Evolutionary conservation across 2,797 vertebrate genomes (phyloP).

Genomic region (Labroides dimidiatus): DNA sequence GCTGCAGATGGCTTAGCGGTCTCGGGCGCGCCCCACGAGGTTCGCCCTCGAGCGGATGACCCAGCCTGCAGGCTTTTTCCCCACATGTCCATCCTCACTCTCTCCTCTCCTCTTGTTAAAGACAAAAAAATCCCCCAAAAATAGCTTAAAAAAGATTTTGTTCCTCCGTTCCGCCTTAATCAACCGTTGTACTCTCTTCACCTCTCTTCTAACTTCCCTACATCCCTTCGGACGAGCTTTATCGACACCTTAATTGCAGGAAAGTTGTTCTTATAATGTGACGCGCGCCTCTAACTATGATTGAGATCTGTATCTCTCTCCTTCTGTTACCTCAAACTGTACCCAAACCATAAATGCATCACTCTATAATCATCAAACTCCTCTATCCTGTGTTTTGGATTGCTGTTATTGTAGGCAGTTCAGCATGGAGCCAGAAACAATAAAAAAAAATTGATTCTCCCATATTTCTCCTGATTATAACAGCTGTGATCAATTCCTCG

Average conservation of each 20-base stretch:
- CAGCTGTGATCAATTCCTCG: constrained; percentile 73
- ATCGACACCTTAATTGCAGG: constrained; percentile 12
- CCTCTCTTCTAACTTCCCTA: too few species aligned
- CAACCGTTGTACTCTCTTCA: too few species aligned
- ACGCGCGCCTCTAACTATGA: constrained; percentile 7
- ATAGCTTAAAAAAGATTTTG: too few species aligned
- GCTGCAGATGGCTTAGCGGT: too few species aligned
- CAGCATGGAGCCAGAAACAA: constrained; percentile 22
- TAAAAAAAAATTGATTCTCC: constrained; percentile 65
- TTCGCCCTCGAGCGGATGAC: too few species aligned
- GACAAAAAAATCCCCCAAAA: too few species aligned
- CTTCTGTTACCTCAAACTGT: constrained; percentile 44
- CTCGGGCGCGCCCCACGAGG: too few species aligned
- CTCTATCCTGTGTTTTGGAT: constrained; percentile 15
- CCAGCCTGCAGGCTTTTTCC: too few species aligned
- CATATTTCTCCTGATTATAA: constrained; percentile 79
- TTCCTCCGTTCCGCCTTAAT: too few species aligned
- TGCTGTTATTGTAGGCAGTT: constrained; percentile 21
- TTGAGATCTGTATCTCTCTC: constrained; percentile 10
- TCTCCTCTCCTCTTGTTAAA: too few species aligned
- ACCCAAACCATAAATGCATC: constrained; percentile 7
- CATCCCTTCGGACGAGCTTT: not conserved
- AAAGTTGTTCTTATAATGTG: constrained; percentile 1
- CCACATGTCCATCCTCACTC: too few species aligned
- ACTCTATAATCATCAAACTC: constrained; percentile 21